Conservation (phyloP, 2,797 vertebrate species). For the Sebastes itinus region DNA sequence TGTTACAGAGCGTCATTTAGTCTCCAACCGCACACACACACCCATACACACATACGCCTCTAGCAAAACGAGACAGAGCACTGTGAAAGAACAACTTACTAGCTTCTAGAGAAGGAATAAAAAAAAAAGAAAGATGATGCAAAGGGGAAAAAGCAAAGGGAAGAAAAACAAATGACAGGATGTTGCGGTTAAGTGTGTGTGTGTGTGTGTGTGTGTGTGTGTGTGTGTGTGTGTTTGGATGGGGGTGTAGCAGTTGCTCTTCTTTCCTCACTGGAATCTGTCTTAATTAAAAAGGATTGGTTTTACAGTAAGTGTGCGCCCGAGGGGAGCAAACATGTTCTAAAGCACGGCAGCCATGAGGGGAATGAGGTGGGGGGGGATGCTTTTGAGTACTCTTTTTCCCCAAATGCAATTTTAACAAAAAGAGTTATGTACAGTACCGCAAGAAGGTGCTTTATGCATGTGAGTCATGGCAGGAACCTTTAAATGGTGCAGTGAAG, state of each 20-base stretch:
- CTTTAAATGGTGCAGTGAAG: not conserved
- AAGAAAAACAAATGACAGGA: conserved; percentile 55
- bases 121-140: conserved; percentile 1
- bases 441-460: not conserved
- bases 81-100: conserved; percentile 28
- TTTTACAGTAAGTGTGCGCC: conserved; percentile 65
- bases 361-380: not conserved
- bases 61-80: conserved; percentile 39
- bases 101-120: conserved; percentile 23
- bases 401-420: not conserved
- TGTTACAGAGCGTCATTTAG: not conserved
- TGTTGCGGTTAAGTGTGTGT: conserved; percentile 53
- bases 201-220: conserved; percentile 32
- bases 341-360: not conserved
- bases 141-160: conserved; percentile 8
- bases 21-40: not conserved
- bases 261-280: conserved; percentile 70
- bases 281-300: conserved; percentile 75
- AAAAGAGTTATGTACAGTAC: not conserved
- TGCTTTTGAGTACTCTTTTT: not conserved
- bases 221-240: conserved; percentile 26
- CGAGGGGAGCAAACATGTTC: conserved; percentile 59
- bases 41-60: not conserved
- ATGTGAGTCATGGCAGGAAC: not conserved
- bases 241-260: conserved; percentile 47